Percentiles rank a stretch among this genome's conserved stretches.
Evolutionary conservation across 1,140 invertebrate genomes (phyloP).

Genomic region (Macrocentrus cingulum): DNA sequence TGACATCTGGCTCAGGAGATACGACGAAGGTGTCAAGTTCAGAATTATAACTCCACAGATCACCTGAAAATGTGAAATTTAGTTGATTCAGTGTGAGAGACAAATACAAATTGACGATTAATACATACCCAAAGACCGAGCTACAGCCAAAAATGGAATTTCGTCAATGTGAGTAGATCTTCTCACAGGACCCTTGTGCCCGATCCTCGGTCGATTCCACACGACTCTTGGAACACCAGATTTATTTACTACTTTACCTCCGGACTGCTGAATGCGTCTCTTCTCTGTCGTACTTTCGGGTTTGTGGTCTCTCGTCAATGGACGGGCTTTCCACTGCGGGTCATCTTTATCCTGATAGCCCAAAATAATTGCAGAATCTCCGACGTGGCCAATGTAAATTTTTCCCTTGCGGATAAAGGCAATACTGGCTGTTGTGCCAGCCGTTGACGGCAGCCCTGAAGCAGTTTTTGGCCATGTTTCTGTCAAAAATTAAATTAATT

Average conservation of each 20-base stretch:
- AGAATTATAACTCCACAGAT: slow-evolving; percentile 96
- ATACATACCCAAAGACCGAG: slow-evolving; percentile 78
- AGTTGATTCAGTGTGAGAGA: not conserved
- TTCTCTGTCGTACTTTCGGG: slow-evolving; percentile 88
- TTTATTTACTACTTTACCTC: slow-evolving; percentile 87
- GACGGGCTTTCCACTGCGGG: slow-evolving; percentile 74
- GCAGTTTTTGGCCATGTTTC: slow-evolving; percentile 93
- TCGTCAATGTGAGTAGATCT: slow-evolving; percentile 87
- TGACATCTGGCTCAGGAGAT: slow-evolving; percentile 95
- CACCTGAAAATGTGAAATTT: slow-evolving; percentile 62
- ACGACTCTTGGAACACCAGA: slow-evolving; percentile 93
- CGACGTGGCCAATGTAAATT: slow-evolving; percentile 96
- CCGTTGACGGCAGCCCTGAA: slow-evolving; percentile 91
- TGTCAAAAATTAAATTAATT: slow-evolving; percentile 49
- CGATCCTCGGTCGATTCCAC: slow-evolving; percentile 88
- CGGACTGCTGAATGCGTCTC: slow-evolving; percentile 81
- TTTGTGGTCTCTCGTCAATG: slow-evolving; percentile 90
- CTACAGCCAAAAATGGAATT: slow-evolving; percentile 95
- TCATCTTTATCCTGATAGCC: slow-evolving; percentile 75
- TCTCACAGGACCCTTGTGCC: slow-evolving; percentile 78
- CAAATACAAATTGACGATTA: not conserved
- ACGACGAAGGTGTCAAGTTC: slow-evolving; percentile 89
- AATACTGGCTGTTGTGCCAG: slow-evolving; percentile 93
- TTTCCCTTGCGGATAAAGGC: slow-evolving; percentile 93
- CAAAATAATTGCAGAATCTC: slow-evolving; percentile 92